Evolutionary conservation across 2,113 vertebrate genomes (phyloP).

Genomic region (Pollachius pollachius): DNA sequence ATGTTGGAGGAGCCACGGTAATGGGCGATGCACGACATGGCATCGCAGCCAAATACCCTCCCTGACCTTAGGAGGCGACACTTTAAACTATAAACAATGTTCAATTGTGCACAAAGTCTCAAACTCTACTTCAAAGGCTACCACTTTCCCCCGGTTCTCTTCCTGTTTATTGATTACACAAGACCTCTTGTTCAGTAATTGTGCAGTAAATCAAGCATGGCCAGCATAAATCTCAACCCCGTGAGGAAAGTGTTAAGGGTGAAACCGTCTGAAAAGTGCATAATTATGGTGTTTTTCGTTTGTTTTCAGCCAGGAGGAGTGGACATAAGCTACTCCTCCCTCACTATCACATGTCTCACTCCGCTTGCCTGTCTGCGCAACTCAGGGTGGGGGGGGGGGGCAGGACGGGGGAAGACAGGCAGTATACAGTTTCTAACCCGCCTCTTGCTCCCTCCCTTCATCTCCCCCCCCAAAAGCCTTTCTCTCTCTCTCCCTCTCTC

Average conservation of each 20-base stretch:
- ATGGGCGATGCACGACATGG: conserved; percentile 42
- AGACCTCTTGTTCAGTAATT: conserved; percentile 68
- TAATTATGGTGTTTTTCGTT: conserved; percentile 56
- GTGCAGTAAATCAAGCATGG: conserved; percentile 70
- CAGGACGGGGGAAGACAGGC: conserved; percentile 62
- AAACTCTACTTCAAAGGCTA: conserved; percentile 66
- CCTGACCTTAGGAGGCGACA: conserved; percentile 18
- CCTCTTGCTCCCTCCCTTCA: conserved; percentile 33
- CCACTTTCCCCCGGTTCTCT: conserved; percentile 53
- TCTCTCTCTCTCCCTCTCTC: no score
- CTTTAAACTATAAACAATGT: conserved; percentile 46
- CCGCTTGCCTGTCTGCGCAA: conserved; percentile 51
- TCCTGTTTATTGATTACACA: conserved; percentile 68
- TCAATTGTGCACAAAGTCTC: conserved; percentile 57
- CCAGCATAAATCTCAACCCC: conserved; percentile 65
- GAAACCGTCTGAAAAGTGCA: conserved; percentile 68
- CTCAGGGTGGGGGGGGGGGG: conserved; percentile 49
- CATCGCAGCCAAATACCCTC: conserved; percentile 20
- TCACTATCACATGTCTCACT: conserved; percentile 61
- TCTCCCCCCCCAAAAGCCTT: neutral
- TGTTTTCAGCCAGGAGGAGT: conserved; percentile 45
- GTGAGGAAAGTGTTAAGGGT: conserved; percentile 73
- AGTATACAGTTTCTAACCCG: conserved; percentile 67
- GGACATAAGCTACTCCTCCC: conserved; percentile 52
- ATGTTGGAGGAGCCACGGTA: conserved; percentile 17